Conservation (phyloP, 2,888 invertebrate genomes). For the Trissolcus japonicus region DNA sequence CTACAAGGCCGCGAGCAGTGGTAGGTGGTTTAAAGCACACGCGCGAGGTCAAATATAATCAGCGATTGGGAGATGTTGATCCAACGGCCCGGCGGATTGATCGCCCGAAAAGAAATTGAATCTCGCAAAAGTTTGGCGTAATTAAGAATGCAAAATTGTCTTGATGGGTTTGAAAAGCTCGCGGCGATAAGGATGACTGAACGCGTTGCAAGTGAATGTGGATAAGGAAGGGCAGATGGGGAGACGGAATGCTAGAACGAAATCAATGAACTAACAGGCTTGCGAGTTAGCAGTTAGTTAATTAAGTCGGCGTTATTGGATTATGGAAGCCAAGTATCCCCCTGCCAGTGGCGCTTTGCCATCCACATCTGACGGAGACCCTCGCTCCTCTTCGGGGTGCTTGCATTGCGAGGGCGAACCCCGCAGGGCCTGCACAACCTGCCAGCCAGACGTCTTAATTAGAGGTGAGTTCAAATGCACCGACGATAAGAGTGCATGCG, state of each 20-base stretch:
- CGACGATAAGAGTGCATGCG: slow-evolving; percentile 62
- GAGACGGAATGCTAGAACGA: slow-evolving; percentile 58
- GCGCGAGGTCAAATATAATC: slow-evolving; percentile 54
- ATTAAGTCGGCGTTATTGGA: slow-evolving; percentile 76
- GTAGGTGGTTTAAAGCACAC: slow-evolving; percentile 52
- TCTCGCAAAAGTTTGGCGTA: slow-evolving; percentile 22
- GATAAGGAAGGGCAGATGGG: slow-evolving; percentile 48
- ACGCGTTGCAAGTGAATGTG: slow-evolving; percentile 21
- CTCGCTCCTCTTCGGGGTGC: slow-evolving; percentile 62
- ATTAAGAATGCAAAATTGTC: slow-evolving; percentile 34
- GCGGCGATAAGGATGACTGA: slow-evolving; percentile 35
- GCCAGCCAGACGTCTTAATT: slow-evolving; percentile 74
- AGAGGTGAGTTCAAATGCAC: slow-evolving; percentile 72
- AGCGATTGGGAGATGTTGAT: slow-evolving; percentile 5
- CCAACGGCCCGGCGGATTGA: background rate
- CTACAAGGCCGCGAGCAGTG: slow-evolving; percentile 47
- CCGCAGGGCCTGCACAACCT: slow-evolving; percentile 69
- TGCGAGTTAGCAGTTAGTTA: slow-evolving; percentile 74
- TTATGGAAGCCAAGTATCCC: slow-evolving; percentile 73
- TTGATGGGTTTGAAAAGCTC: slow-evolving; percentile 31
- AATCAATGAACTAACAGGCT: slow-evolving; percentile 76
- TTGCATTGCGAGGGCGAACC: slow-evolving; percentile 69
- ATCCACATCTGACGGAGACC: slow-evolving; percentile 56
- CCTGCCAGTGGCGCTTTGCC: slow-evolving; percentile 48
- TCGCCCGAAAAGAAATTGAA: background rate